These are phyloP conservation scores for Apis dorsata DNA, from an alignment of 1,140 invertebrate species.

Conservation along the genomic window DNA sequence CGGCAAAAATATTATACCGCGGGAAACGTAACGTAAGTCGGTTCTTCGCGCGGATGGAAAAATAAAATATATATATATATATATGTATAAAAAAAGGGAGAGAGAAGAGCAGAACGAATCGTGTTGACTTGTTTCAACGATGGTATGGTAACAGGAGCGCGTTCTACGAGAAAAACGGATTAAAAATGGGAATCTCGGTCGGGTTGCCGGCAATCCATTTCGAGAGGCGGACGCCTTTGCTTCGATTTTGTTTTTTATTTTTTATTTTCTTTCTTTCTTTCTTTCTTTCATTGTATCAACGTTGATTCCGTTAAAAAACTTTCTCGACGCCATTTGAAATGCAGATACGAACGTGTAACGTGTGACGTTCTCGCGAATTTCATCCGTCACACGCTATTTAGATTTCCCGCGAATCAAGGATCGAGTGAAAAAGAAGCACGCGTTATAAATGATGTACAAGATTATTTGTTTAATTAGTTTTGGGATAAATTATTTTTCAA, in stretches of 20 bases:
- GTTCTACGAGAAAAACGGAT: neutral
- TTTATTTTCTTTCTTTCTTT: neutral
- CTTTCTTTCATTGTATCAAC: neutral
- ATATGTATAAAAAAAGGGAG: too few species aligned
- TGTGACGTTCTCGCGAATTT: neutral
- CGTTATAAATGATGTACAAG: too few species aligned
- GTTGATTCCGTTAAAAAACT: neutral
- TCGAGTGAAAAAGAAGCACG: too few species aligned
- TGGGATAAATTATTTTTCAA: too few species aligned
- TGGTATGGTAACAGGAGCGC: neutral
- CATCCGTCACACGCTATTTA: neutral
- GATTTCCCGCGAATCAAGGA: too few species aligned
- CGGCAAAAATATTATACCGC: neutral
- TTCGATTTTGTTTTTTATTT: neutral
- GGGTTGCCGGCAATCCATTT: neutral
- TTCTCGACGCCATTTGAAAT: slow-evolving; percentile 9
- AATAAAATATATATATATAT: neutral
- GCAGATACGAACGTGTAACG: neutral
- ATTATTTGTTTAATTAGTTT: too few species aligned
- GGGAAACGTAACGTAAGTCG: neutral
- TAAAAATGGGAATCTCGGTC: neutral
- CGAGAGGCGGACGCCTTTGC: neutral
- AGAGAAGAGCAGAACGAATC: neutral
- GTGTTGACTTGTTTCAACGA: neutral
- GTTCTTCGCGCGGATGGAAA: too few species aligned